Evolutionary conservation across 1,140 invertebrate species (phyloP), one percentile per base, ranked within the genome.

Genomic region (Cyrtorhinus lividipennis): DNA sequence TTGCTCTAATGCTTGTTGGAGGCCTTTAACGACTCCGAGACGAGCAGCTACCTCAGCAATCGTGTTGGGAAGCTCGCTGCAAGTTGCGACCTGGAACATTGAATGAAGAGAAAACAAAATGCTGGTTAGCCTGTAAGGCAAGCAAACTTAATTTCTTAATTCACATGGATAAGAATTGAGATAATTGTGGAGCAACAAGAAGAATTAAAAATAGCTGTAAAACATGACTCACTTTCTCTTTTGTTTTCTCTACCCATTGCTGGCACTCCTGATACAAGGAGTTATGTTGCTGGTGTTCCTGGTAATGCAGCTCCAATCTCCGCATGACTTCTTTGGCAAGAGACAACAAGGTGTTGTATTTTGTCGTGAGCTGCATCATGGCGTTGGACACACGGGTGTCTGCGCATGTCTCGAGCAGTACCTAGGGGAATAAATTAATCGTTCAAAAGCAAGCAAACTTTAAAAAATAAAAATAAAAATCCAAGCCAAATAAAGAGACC

Each of bases 351-450:
- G 90, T 85, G 72, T 95, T 95, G 69, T 96, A 96, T 72, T 94
- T 94, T 0, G 91, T 94, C 0, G 92, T 91, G 15, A 97, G 75
- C 72, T 95, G 90, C 27, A 92, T 95, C 27, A 97, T 86, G 10
- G 88, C 89, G 75, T 95, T 95, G 12, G 92, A 94, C 38, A 97
- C 86, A 66, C 92, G 80, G 0, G 92, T 93, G 71, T 97, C 92
- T 22, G 90, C 86, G 71, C 92, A 95, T 0, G 90, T 93, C 74
- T 95, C 91, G 10, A 95, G 71, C 18, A 96, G 76, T 44, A 85
- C 70, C 67, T 81, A 77, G 5, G 64, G 64, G 61, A 10, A 67
- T 13, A 59, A 56, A n/a, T n/a, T 56, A 22, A 3, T 18, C 24
- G 24, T 3, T 59, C 26, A 10, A 24, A 24, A 10, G 15, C 3